A percentile compares a stretch with the other conserved stretches of the same genome.
phyloP scores from a whole-genome alignment of 2,113 vertebrate species.

The Muntiacus muntjak region DNA sequence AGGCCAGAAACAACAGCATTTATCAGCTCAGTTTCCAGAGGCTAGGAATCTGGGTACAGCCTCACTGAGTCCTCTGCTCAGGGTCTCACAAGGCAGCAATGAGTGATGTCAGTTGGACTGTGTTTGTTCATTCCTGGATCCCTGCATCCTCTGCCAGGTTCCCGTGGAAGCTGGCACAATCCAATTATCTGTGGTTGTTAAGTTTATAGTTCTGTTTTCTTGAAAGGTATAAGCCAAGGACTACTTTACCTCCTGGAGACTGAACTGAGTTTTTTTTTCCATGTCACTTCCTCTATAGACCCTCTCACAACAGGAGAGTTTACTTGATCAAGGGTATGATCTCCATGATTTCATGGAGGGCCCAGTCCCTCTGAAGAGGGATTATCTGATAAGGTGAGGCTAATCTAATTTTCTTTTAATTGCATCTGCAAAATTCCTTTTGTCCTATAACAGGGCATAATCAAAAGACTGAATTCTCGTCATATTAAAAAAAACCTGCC shows the following conservation, averaged over 20 bases:
- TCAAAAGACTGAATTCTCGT: not conserved
- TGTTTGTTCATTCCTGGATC: not conserved
- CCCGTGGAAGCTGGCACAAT: not conserved
- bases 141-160: not conserved
- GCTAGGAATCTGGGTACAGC: too few relatives aligned
- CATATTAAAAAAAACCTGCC: not conserved
- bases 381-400: not conserved
- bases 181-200: not conserved
- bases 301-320: not conserved
- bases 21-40: not conserved
- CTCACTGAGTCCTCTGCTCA: not conserved
- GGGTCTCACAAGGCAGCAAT: not conserved
- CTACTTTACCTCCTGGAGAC: not conserved
- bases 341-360: not conserved
- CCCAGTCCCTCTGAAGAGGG: not conserved
- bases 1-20: not conserved
- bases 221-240: not conserved
- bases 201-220: not conserved
- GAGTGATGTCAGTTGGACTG: not conserved
- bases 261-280: not conserved
- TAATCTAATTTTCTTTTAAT: not conserved
- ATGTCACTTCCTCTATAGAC: fast-evolving
- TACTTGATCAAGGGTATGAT: too few relatives aligned
- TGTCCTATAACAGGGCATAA: not conserved
- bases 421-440: not conserved